Conservation (phyloP, 2,113 vertebrate species). For the Corythornis cristatus region DNA sequence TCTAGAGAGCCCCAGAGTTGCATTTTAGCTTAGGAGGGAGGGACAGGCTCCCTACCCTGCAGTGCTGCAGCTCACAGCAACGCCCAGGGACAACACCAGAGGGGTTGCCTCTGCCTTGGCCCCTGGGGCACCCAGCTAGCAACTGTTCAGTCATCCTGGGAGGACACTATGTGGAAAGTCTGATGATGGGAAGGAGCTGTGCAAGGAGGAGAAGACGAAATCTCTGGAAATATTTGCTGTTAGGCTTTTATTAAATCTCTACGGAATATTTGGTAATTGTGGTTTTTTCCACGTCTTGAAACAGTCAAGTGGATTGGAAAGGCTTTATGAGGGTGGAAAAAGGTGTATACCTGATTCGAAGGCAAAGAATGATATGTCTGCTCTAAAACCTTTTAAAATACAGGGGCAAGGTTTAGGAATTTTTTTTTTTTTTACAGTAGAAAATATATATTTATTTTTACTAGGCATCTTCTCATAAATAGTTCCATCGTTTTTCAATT, state of each 20-base stretch:
- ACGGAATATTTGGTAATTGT: slow-evolving; percentile 42
- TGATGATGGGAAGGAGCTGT: slow-evolving; percentile 25
- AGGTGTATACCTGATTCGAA: slow-evolving; percentile 11
- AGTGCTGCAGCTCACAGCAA: not conserved
- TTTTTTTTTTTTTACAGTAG: not conserved
- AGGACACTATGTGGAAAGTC: slow-evolving; percentile 37
- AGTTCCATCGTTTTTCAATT: not conserved
- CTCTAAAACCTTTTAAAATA: not conserved
- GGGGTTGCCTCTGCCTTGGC: not conserved
- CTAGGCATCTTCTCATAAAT: not conserved
- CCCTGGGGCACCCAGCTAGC: not conserved
- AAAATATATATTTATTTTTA: not conserved
- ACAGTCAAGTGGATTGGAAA: not conserved
- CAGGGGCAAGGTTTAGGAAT: not conserved
- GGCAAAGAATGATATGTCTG: not conserved
- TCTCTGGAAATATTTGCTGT: slow-evolving; percentile 63
- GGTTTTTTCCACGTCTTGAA: slow-evolving; percentile 22
- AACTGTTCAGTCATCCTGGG: slow-evolving; percentile 17
- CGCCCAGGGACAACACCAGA: not conserved
- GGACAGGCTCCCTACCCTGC: not conserved
- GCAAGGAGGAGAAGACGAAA: slow-evolving; percentile 36
- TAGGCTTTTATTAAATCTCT: slow-evolving; percentile 55
- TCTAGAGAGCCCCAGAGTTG: not conserved
- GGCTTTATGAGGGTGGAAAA: slow-evolving; percentile 12
- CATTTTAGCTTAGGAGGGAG: not conserved